These are phyloP conservation scores for Rhyacichthys aspro DNA, from an alignment of 2,797 vertebrate species.

Conservation along the genomic window DNA sequence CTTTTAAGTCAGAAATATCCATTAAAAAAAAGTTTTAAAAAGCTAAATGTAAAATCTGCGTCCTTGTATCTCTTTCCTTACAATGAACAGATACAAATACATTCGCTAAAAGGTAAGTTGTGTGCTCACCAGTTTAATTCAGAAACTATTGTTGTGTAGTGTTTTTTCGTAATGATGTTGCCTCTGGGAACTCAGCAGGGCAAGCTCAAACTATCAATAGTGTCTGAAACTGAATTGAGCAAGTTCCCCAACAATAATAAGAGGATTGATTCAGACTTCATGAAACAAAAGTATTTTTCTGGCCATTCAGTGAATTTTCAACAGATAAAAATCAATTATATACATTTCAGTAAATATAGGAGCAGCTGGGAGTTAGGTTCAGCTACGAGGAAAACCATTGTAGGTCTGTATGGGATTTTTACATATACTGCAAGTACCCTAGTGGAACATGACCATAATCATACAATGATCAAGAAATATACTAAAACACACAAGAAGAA, in stretches of 20 bases:
- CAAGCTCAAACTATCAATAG: conserved; percentile 28
- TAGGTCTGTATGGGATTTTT: conserved; percentile 32
- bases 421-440: conserved; percentile 13
- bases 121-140: conserved; percentile 32
- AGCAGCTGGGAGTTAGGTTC: neutral
- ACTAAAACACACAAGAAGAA: neutral
- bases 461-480: conserved; percentile 10
- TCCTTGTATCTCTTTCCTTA: conserved; percentile 1
- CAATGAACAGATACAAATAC: neutral
- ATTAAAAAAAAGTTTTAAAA: conserved; percentile 17
- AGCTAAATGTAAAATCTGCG: conserved; percentile 25
- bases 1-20: conserved; percentile 29
- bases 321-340: no score
- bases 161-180: conserved; percentile 10
- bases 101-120: conserved; percentile 18
- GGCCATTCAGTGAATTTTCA: neutral
- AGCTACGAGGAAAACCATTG: no score
- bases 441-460: no score
- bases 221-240: conserved; percentile 17
- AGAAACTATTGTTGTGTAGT: conserved; percentile 28
- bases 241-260: conserved; percentile 15
- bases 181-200: conserved; percentile 13
- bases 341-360: neutral
- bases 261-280: neutral
- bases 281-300: conserved; percentile 2